Conservation (phyloP, 2,797 vertebrate species). For the Sebastolobus altivelis region DNA sequence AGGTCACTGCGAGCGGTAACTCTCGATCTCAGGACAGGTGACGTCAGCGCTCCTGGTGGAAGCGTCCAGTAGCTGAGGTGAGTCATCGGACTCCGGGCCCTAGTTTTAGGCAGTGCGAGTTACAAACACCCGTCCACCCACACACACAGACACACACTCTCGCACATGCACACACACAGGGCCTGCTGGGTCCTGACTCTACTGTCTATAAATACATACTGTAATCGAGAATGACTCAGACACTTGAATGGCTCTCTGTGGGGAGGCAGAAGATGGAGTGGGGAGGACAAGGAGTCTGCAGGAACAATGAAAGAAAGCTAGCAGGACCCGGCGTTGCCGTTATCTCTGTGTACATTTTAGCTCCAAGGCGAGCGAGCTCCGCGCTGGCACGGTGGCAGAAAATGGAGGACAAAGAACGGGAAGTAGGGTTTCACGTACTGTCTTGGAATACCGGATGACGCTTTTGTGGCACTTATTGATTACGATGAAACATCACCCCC, state of each 20-base stretch:
- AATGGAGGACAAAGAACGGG: constrained; percentile 57
- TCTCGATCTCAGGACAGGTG: constrained; percentile 66
- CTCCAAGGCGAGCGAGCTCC: neutral
- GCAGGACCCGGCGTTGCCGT: constrained; percentile 19
- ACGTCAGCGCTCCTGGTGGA: constrained; percentile 67
- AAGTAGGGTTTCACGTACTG: neutral
- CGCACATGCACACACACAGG: constrained; percentile 33
- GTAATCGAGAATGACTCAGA: constrained; percentile 81
- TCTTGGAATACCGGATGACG: neutral
- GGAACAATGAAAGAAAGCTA: constrained; percentile 45
- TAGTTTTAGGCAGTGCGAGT: constrained; percentile 61
- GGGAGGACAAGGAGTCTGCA: constrained; percentile 48
- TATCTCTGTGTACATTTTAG: constrained; percentile 39
- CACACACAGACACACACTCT: constrained; percentile 29
- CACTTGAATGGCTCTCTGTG: constrained; percentile 61
- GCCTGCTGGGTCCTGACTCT: constrained; percentile 73
- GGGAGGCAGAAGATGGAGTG: constrained; percentile 59
- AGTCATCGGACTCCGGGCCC: constrained; percentile 68
- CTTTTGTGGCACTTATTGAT: neutral
- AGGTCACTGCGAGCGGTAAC: constrained; percentile 66
- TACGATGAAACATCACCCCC: neutral
- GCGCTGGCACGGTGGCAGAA: constrained; percentile 21
- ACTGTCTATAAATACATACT: constrained; percentile 78
- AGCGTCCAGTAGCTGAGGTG: constrained; percentile 65
- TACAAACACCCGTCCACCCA: constrained; percentile 49